Base-by-base conservation (phyloP, 2,888 invertebrate species). In the Myathropa florea region DNA sequence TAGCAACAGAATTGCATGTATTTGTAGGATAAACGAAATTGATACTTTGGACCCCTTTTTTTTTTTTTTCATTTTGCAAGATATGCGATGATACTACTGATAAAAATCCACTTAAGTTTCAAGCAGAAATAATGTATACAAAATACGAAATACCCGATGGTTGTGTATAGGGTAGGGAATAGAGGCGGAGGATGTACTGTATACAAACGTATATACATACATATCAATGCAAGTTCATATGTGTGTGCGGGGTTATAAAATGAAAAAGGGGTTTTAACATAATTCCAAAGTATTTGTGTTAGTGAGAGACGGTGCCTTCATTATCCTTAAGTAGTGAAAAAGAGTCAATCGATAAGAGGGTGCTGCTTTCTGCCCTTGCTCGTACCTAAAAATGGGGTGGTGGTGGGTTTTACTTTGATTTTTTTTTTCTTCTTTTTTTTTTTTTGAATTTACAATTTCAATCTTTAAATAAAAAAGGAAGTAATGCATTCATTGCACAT, bases 1-100 rank as follows among this genome's bases (percentile, higher is more conserved):
- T 81, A 81, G 67, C 60, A 59, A 55, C 23, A 23, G 57, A 60
- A 57, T 68, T 55, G 77, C 57, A 59, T 71, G 36, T 73, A 82
- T 68, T 78, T 72, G 64, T 68, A 73, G 86, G 86, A 83, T 86
- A 83, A 83, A 73, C 78, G 86, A 86, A 86, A 86, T 86, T 83
- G 86, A 86, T 86, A 86, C 86, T 83, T 86, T 64, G 78, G 83
- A 86, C 83, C 86, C 86, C 78, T 86, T 86, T 81, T 71, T 76
- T 78, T 59, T 53, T n/a, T 9, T 28, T 71, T 23, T 53, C 33
- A 59, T 59, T 80, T 60, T 33, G 30, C 68, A 60, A 82, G 73
- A 77, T 67, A 73, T 78, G 77, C 59, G 77, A 78, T 83, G 83
- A 86, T 86, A 86, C 60, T 67, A 73, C 83, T 83, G 86, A 86